phyloP scores from a whole-genome alignment of 92 coral and sea anemone species.

The Plumapathes pennacea region DNA sequence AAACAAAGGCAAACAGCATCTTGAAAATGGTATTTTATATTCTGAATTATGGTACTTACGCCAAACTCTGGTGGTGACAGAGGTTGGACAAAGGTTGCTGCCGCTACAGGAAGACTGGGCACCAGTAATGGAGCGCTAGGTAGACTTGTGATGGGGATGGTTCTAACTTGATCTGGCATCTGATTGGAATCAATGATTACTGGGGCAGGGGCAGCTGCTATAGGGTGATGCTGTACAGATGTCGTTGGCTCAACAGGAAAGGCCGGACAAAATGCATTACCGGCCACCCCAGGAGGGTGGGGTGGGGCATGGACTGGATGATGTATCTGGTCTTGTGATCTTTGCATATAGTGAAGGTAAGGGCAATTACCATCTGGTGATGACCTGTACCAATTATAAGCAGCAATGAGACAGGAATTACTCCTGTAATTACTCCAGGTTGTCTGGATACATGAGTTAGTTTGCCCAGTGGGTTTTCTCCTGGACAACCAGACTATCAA shows the following conservation, averaged over 20 bases:
- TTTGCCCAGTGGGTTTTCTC: too few relatives aligned
- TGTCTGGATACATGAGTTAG: too few relatives aligned
- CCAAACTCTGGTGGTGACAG: conserved; percentile 48
- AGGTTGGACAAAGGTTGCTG: conserved; percentile 86
- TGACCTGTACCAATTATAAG: background rate
- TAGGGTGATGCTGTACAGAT: conserved; percentile 74
- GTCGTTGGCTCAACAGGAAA: conserved; percentile 66
- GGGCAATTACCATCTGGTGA: conserved; percentile 71
- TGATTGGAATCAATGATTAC: conserved; percentile 76
- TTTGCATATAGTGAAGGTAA: conserved; percentile 49
- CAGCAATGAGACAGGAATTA: background rate
- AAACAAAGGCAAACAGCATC: too few relatives aligned
- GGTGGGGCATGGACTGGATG: conserved; percentile 55
- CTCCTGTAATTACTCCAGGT: too few relatives aligned
- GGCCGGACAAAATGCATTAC: conserved; percentile 56
- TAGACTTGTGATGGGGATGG: conserved; percentile 79
- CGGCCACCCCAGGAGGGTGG: conserved; percentile 51
- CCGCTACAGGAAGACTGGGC: conserved; percentile 78
- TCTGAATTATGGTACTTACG: too few relatives aligned
- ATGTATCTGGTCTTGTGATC: conserved; percentile 60
- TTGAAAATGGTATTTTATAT: too few relatives aligned
- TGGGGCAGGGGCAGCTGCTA: conserved; percentile 61
- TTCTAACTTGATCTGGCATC: conserved; percentile 73
- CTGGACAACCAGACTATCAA: too few relatives aligned
- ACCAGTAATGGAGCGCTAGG: conserved; percentile 69